Base-by-base conservation (phyloP, 2,113 vertebrate species). In the Apodemus sylvaticus region DNA sequence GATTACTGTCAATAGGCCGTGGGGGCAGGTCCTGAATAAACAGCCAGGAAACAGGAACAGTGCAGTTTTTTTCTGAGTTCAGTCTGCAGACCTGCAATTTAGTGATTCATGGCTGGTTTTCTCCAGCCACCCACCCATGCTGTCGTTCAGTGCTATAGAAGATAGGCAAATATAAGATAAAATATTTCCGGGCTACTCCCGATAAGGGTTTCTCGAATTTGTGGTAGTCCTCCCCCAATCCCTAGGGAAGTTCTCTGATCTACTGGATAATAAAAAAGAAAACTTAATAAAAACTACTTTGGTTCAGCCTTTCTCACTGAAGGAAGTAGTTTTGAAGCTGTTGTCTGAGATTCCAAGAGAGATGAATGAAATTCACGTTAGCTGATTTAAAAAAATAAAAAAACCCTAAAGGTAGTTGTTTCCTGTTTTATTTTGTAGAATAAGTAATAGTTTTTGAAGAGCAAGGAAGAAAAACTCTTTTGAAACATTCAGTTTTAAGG, bases 371-470 rank as follows among this genome's bases (percentile, higher is more conserved):
- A 79, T 89, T 92, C 20, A 82, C 82, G 89, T 78, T 20, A 85
- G 13, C 39, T 12, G 79, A 64, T 95, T 90, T 92, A 45, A 90
- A 93, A 83, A 68, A 93, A n/a, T n/a, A n/a, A 83, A 93, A 64
- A 17, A 42, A 42, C 60, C 3, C 20, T 71, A 74, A 48, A 70
- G 86, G 74, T 58, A 89, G 74, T 58, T 77, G 24, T 92, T 94
- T 3, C 19, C 68, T 55, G 10, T 83, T 93, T 89, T 48, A 53
- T 89, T 83, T 94, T 58, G 2, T 70, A 90, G 29, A 86, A 68
- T 74, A 94, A 87, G 1, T 76, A 77, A 73, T 89, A 19, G 13
- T 45, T 86, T 86, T 90, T 34, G 96, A 94, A 88, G 48, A 42
- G 48, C 71, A 74, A 39, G 19, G 66, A 82, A 29, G 73, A 31